A percentile compares a stretch with the other conserved stretches of the same genome.
These are phyloP conservation scores for Diaperis boleti DNA, from an alignment of 2,888 invertebrate genomes.

Conservation along the genomic window DNA sequence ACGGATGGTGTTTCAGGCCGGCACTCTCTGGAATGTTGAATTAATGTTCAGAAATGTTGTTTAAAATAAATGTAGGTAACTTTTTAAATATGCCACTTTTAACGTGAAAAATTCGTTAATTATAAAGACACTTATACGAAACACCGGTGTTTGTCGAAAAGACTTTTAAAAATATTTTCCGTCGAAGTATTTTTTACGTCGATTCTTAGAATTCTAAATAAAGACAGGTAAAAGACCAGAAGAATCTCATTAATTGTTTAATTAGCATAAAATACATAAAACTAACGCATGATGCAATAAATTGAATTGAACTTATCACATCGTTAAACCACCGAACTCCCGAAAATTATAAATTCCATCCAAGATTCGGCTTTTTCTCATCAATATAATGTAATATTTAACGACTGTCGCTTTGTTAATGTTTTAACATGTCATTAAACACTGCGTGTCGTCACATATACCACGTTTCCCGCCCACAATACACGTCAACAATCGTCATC, in stretches of 20 bases:
- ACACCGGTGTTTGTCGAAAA: conserved; percentile 48
- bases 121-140: conserved; percentile 56
- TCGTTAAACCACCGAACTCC: conserved; percentile 52
- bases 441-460: conserved; percentile 55
- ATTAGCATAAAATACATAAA: conserved; percentile 61
- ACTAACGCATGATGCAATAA: conserved; percentile 56
- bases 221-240: conserved; percentile 53
- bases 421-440: conserved; percentile 57
- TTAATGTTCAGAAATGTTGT: conserved; percentile 42
- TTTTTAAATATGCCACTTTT: conserved; percentile 52
- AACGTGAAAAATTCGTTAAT: conserved; percentile 59
- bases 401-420: conserved; percentile 51
- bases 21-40: conserved; percentile 41
- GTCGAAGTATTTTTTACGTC: conserved; percentile 45
- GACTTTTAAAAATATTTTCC: conserved; percentile 42
- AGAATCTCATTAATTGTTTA: conserved; percentile 58
- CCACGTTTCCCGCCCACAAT: conserved; percentile 45
- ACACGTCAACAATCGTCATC: conserved; percentile 27
- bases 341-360: conserved; percentile 47
- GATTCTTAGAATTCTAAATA: conserved; percentile 55
- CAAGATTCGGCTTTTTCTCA: conserved; percentile 51
- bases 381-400: conserved; percentile 59
- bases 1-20: conserved; percentile 32
- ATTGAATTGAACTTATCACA: conserved; percentile 60
- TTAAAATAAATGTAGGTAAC: conserved; percentile 40